Percentiles rank a stretch among this genome's conserved stretches.
Evolutionary conservation across 2,113 vertebrate species (phyloP).

Genomic region (Cebidichthys violaceus): DNA sequence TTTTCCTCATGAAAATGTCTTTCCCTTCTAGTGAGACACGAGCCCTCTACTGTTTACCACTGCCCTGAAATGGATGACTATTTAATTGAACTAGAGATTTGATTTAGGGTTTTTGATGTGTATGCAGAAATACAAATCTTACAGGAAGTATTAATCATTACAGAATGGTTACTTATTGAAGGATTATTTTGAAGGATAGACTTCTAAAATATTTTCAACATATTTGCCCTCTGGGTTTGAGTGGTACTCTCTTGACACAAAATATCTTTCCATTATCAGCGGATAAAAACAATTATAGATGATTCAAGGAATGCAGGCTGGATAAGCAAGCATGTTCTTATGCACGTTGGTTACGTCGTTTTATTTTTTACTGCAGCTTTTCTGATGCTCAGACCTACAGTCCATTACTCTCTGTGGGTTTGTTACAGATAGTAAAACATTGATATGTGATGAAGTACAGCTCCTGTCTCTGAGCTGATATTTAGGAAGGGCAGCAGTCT

Average conservation of each 20-base stretch:
- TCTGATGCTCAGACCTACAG: background rate
- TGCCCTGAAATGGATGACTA: background rate
- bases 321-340: background rate
- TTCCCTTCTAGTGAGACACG: background rate
- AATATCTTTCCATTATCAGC: background rate
- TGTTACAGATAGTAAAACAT: constrained; percentile 18
- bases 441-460: background rate
- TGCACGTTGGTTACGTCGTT: background rate
- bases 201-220: background rate
- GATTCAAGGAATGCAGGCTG: background rate
- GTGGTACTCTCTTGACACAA: background rate
- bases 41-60: background rate
- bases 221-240: background rate
- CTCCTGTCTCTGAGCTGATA: background rate
- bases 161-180: background rate
- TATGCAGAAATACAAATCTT: background rate
- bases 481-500: background rate
- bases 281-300: background rate
- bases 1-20: background rate
- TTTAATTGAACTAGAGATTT: background rate
- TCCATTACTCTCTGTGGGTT: background rate
- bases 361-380: background rate
- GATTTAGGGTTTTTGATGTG: background rate
- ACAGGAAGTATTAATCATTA: background rate
- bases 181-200: background rate